Base-by-base conservation (phyloP, 2,888 invertebrate genomes). In the Lycaena phlaeas region DNA sequence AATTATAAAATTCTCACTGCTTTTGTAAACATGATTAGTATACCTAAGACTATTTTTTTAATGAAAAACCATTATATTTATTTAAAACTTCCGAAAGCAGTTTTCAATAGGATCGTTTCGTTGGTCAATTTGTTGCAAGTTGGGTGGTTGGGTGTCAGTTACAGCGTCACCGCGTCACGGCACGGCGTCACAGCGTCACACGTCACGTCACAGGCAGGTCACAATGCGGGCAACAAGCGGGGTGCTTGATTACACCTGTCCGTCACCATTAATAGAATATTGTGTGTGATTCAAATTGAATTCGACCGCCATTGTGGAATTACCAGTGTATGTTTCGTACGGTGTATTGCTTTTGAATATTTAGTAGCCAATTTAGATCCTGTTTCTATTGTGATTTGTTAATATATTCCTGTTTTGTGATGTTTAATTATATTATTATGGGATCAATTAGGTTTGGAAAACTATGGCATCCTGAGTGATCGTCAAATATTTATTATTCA, bases 231-330 rank as follows among this genome's bases (percentile, higher is more conserved):
- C 30, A n/a, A 48, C 51, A 52, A 51, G 53, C 55, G 53, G 54
- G 54, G 57, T 61, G 70, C 70, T 77, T 78, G 77, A 79, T 82
- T 82, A 81, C 79, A 77, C 76, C 81, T 81, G 82, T 76, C 79
- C 69, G 61, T 77, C 79, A 76, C 70, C 67, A 77, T 75, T 77
- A 79, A 82, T 81, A 79, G 76, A 82, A 79, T 79, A 77, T 76
- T 79, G 79, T 76, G 73, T 68, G 68, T 68, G 77, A 78, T 74
- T 75, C 73, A 70, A 78, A 78, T 81, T 76, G 79, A 77, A 81
- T 81, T 77, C 76, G 71, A 61, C 58, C 54, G 54, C 75, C 68
- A 75, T 75, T 79, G 77, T 74, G 65, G 68, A 67, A 73, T 72
- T 71, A 70, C 64, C 64, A 59, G 62, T 64, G 71, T 70, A 66